Evolutionary conservation across 35 echinoderm and acorn worm species (phyloP).

Genomic region (Chiridota heheva): DNA sequence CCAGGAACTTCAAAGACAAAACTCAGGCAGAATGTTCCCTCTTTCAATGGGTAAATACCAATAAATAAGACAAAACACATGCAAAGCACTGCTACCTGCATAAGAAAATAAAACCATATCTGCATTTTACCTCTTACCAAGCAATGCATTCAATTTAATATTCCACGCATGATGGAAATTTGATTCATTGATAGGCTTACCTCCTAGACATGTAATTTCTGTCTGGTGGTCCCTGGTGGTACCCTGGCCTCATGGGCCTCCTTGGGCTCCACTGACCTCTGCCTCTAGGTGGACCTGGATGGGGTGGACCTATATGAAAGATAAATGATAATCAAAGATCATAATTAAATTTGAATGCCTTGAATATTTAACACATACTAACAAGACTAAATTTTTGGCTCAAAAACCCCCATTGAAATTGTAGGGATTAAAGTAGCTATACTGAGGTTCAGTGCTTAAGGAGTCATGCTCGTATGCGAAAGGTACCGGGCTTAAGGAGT

Average conservation of each 20-base stretch:
- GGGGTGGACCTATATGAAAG: no score
- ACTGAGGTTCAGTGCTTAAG: no score
- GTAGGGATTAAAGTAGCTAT: no score
- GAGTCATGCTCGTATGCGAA: no score
- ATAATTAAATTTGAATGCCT: no score
- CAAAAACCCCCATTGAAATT: no score
- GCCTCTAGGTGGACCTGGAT: slow-evolving; percentile 23
- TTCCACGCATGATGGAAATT: neutral
- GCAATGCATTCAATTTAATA: neutral
- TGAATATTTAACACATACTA: no score
- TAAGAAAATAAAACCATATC: neutral
- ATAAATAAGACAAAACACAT: neutral
- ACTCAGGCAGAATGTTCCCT: neutral
- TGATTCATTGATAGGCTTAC: neutral
- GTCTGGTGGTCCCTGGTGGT: slow-evolving; percentile 36
- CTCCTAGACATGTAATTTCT: slow-evolving; percentile 37
- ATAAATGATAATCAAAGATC: no score
- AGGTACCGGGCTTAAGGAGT: no score
- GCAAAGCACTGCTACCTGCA: neutral
- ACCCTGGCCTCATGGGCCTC: slow-evolving; percentile 27
- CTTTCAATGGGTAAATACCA: neutral
- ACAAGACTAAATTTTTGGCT: no score
- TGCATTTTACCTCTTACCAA: neutral
- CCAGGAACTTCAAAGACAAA: no score
- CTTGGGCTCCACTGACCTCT: slow-evolving; percentile 38